These are phyloP conservation scores for Paracentrotus lividus DNA, from an alignment of 53 echinoderm and acorn worm species.

Conservation along the genomic window DNA sequence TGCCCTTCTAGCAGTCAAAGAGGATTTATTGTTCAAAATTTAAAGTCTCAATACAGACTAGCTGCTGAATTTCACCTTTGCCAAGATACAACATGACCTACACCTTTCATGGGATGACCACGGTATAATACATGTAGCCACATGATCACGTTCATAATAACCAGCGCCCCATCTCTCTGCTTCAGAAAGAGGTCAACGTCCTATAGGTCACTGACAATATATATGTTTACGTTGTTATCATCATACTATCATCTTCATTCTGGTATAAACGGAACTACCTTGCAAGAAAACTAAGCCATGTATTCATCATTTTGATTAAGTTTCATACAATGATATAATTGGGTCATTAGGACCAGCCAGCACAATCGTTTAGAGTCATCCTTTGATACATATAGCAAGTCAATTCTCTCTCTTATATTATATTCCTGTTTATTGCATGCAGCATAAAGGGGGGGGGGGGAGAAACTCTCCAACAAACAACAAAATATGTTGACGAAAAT, in stretches of 20 bases:
- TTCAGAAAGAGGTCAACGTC: not conserved
- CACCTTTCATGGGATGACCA: not conserved
- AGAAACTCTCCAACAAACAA: not conserved
- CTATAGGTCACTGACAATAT: not conserved
- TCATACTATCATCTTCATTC: not conserved
- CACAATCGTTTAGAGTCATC: not conserved
- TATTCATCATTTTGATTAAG: too few species aligned
- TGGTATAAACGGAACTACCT: too few species aligned
- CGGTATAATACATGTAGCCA: too few species aligned
- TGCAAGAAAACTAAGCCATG: too few species aligned
- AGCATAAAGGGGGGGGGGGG: not conserved
- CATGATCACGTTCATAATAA: not conserved
- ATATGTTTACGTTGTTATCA: not conserved
- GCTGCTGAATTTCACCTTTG: not conserved
- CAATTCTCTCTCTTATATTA: not conserved
- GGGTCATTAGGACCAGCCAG: not conserved
- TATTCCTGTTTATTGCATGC: too few species aligned
- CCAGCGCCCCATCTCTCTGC: not conserved
- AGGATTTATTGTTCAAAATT: too few species aligned
- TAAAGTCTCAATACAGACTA: too few species aligned
- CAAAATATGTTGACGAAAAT: slow-evolving; percentile 23
- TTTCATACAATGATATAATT: not conserved
- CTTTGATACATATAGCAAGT: not conserved
- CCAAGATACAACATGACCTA: not conserved
- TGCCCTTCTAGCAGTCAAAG: too few species aligned